phyloP scores from a whole-genome alignment of 2,888 invertebrate species.

The Ectemnius continuus region DNA sequence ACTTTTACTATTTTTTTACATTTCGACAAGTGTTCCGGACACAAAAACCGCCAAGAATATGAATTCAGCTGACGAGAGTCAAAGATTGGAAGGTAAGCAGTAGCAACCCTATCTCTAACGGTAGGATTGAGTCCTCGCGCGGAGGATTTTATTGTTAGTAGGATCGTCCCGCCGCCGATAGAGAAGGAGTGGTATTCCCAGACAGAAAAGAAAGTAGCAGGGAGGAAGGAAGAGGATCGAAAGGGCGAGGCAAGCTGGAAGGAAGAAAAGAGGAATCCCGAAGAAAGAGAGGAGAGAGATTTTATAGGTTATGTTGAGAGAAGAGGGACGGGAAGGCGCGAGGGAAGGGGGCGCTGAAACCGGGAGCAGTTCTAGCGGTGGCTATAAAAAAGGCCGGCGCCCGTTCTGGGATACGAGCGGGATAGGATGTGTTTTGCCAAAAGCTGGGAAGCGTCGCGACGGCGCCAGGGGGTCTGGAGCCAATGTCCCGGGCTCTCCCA shows the following conservation, averaged over 20 bases:
- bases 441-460: conserved; percentile 73
- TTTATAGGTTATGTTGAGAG: conserved; percentile 65
- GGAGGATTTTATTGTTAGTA: too few relatives aligned
- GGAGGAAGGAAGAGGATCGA: conserved; percentile 16
- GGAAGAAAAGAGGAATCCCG: too few relatives aligned
- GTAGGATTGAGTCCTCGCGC: too few relatives aligned
- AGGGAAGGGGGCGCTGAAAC: conserved; percentile 58
- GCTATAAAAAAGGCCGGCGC: conserved; percentile 66
- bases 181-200: conserved; percentile 18
- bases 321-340: too few relatives aligned
- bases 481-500: conserved; percentile 60
- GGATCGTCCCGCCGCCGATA: neutral
- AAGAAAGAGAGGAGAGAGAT: conserved; percentile 52
- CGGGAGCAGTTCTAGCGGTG: conserved; percentile 55
- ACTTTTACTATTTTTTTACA: too few relatives aligned
- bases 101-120: too few relatives aligned
- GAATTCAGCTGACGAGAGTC: too few relatives aligned
- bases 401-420: conserved; percentile 64
- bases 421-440: conserved; percentile 74
- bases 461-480: conserved; percentile 76
- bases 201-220: conserved; percentile 13
- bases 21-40: too few relatives aligned
- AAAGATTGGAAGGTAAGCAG: too few relatives aligned
- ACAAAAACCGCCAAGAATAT: too few relatives aligned
- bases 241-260: conserved; percentile 6